A percentile compares a stretch with the other conserved stretches of the same genome.
phyloP scores from a whole-genome alignment of 2,113 vertebrate species.

The Bungarus multicinctus region DNA sequence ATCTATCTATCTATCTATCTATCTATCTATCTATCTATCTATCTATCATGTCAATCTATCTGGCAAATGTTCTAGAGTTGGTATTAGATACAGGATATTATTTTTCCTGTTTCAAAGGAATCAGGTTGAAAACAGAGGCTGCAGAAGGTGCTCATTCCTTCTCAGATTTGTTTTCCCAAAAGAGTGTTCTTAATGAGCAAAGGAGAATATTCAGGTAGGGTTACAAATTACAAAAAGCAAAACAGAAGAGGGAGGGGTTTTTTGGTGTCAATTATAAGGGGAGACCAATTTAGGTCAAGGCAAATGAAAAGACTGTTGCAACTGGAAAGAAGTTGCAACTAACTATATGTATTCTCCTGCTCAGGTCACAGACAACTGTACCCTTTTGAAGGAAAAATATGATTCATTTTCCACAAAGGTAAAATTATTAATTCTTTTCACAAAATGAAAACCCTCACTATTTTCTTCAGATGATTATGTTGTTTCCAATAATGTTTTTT shows the following conservation, averaged over 20 bases:
- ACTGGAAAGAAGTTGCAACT: background rate
- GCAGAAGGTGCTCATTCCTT: background rate
- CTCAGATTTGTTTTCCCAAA: background rate
- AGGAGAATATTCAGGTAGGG: background rate
- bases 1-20: no score
- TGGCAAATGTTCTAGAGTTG: background rate
- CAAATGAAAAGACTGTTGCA: background rate
- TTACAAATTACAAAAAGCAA: background rate
- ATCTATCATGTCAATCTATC: background rate
- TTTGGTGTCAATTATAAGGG: background rate
- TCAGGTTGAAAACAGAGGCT: background rate
- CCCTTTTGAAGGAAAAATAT: slow-evolving; percentile 10
- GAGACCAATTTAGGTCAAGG: background rate
- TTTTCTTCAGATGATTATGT: background rate
- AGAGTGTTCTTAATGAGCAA: background rate
- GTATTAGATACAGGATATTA: background rate
- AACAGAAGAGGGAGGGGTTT: background rate
- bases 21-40: no score
- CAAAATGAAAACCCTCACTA: background rate
- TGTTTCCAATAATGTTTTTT: background rate
- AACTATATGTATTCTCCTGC: background rate
- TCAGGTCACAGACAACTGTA: background rate
- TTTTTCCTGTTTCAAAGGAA: background rate
- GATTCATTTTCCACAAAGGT: slow-evolving; percentile 6
- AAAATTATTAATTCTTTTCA: background rate